Conservation (phyloP, 2,113 vertebrate genomes). For the Gadus macrocephalus region DNA sequence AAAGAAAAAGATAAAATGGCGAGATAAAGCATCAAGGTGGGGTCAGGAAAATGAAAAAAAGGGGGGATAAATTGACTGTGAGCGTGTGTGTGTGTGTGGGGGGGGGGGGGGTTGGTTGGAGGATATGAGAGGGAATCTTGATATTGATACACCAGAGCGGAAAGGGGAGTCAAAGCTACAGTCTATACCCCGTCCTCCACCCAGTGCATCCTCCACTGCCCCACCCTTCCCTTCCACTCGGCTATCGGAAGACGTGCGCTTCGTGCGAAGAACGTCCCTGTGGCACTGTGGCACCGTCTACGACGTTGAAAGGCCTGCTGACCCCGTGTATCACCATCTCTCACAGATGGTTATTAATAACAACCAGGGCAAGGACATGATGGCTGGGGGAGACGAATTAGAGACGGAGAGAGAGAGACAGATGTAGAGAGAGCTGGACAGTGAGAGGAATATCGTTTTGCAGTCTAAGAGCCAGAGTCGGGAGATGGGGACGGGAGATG, state of each 20-base stretch:
- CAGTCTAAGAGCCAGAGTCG: slow-evolving; percentile 26
- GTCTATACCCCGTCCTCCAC: slow-evolving; percentile 21
- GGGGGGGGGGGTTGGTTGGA: not conserved
- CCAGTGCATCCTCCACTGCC: not conserved
- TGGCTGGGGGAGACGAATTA: not conserved
- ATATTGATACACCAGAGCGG: slow-evolving; percentile 54
- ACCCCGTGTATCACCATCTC: slow-evolving; percentile 51
- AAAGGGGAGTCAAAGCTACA: no score
- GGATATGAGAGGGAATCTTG: slow-evolving; percentile 19
- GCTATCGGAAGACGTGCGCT: slow-evolving; percentile 61
- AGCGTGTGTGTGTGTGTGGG: not conserved
- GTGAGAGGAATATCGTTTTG: no score
- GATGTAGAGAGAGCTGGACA: slow-evolving; percentile 8
- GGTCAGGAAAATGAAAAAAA: slow-evolving; percentile 28
- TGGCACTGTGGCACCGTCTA: slow-evolving; percentile 20
- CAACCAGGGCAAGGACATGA: slow-evolving; percentile 37
- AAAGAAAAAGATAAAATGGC: slow-evolving; percentile 57
- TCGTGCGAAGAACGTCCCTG: slow-evolving; percentile 28
- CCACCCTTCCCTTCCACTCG: slow-evolving; percentile 13
- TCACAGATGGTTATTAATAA: slow-evolving; percentile 57
- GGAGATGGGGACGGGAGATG: slow-evolving; percentile 32
- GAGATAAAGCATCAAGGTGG: slow-evolving; percentile 48
- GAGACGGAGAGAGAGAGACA: slow-evolving; percentile 20
- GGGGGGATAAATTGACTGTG: slow-evolving; percentile 50
- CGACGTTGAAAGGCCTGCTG: slow-evolving; percentile 16